These are phyloP conservation scores for Panagrolaimus sp. DNA, from an alignment of 1,140 invertebrate genomes.

Conservation along the genomic window DNA sequence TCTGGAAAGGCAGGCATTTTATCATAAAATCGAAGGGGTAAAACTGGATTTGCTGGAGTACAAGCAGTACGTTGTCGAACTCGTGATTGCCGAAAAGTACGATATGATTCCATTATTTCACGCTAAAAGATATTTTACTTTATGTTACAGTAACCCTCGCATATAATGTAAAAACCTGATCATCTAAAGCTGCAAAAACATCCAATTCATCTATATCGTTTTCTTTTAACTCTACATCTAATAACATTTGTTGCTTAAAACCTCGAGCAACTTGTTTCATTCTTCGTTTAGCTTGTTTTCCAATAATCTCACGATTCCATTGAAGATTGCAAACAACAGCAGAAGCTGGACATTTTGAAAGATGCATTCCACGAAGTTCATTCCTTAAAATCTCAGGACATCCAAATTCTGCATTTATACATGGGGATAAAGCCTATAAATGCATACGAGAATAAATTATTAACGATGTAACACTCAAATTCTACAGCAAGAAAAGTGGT, in stretches of 20 bases:
- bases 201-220: not conserved
- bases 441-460: not conserved
- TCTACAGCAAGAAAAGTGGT: too few relatives aligned
- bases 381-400: conserved; percentile 9
- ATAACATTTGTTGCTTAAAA: not conserved
- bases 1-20: not conserved
- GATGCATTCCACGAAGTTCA: conserved; percentile 3
- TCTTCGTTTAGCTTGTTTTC: conserved; percentile 2
- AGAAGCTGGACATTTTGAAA: conserved; percentile 1
- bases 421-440: conserved; percentile 14
- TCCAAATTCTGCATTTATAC: conserved; percentile 16
- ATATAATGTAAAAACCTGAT: not conserved
- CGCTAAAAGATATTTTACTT: not conserved
- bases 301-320: conserved; percentile 16
- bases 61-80: not conserved
- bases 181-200: not conserved
- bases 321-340: conserved; percentile 17
- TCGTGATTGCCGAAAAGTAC: not conserved
- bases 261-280: conserved; percentile 18
- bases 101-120: not conserved
- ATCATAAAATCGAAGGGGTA: not conserved
- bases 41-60: not conserved
- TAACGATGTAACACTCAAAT: too few relatives aligned
- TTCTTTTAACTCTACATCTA: not conserved
- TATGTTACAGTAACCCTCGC: not conserved